A percentile compares a stretch with the other conserved stretches of the same genome.
phyloP scores from a whole-genome alignment of 2,113 vertebrate genomes.

The Sula dactylatra region DNA sequence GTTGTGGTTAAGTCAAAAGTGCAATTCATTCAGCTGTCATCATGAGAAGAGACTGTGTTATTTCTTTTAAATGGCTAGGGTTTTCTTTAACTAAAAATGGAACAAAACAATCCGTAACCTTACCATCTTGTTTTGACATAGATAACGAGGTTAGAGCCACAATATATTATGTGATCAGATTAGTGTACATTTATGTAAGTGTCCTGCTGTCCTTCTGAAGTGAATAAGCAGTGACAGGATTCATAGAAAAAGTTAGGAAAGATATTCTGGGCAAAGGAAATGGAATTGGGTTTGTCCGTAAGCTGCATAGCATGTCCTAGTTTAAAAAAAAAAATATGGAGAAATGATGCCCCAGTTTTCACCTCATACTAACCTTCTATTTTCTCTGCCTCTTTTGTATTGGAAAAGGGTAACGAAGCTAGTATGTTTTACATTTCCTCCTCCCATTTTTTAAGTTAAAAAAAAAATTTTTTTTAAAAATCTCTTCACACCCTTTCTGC shows the following conservation, averaged over 20 bases:
- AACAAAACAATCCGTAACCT: neutral
- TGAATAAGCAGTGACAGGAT: neutral
- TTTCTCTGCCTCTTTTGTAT: neutral
- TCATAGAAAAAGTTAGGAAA: neutral
- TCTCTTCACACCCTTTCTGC: neutral
- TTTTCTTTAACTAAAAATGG: neutral
- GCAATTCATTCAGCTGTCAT: neutral
- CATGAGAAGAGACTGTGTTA: neutral
- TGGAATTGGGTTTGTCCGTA: neutral
- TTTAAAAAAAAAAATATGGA: neutral
- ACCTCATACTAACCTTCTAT: neutral
- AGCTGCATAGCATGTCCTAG: neutral
- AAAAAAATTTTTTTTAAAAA: neutral
- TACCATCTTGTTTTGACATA: neutral
- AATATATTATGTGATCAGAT: neutral
- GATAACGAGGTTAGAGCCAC: neutral
- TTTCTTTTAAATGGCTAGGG: neutral
- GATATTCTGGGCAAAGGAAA: neutral
- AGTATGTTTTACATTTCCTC: neutral
- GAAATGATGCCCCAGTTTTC: neutral
- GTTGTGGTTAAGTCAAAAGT: neutral
- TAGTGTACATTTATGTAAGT: neutral
- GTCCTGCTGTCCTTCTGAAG: neutral
- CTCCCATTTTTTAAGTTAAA: neutral
- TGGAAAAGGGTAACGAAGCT: neutral